Conservation (phyloP, 1,140 invertebrate genomes). For the Melanaphis sacchari region DNA sequence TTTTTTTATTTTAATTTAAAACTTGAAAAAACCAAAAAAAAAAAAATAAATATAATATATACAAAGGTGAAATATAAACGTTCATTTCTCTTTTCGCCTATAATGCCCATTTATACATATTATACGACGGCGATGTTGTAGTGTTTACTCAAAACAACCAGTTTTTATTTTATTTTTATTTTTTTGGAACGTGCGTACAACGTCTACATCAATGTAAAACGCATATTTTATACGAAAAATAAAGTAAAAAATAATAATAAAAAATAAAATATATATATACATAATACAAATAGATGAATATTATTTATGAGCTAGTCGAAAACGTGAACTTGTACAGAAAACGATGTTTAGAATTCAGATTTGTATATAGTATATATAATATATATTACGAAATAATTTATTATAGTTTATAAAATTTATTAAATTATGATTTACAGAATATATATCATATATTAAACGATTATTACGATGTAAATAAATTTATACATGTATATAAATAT, state of each 20-base stretch:
- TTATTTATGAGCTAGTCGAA: slow-evolving; percentile 56
- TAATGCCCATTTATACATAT: not conserved
- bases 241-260: not conserved
- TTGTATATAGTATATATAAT: not conserved
- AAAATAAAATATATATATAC: not conserved
- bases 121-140: not conserved
- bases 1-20: not conserved
- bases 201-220: slow-evolving; percentile 26
- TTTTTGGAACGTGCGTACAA: slow-evolving; percentile 31
- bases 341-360: slow-evolving; percentile 41
- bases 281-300: slow-evolving; percentile 41
- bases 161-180: not conserved
- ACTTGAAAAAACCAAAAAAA: slow-evolving; percentile 4
- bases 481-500: slow-evolving; percentile 32
- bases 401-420: slow-evolving; percentile 44
- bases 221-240: not conserved
- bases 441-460: slow-evolving; percentile 12
- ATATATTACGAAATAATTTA: slow-evolving; percentile 47
- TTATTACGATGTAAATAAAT: slow-evolving; percentile 21
- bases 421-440: slow-evolving; percentile 36
- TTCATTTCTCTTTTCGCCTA: slow-evolving; percentile 13
- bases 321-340: slow-evolving; percentile 47
- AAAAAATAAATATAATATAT: slow-evolving; percentile 9
- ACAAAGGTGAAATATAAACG: not conserved
- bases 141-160: slow-evolving; percentile 23